Base-by-base conservation (phyloP, 2,888 invertebrate genomes). In the Dendrolimus houi region DNA sequence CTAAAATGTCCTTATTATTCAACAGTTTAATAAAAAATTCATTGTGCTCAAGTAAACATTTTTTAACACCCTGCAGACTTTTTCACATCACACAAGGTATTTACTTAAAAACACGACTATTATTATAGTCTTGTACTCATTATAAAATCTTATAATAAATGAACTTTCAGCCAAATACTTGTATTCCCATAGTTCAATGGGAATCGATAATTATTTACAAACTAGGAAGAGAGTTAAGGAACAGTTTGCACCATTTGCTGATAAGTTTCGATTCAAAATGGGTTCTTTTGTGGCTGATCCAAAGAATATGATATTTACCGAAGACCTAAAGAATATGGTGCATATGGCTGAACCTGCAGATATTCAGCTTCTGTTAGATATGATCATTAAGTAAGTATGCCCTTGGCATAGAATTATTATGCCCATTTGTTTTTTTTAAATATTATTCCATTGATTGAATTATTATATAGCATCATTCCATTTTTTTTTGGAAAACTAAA, bases 261-360 rank as follows among this genome's bases (percentile, higher is more conserved):
- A 94, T 0, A 93, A 93, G 62, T 96, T 96, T 76, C 91, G 92
- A 59, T 67, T 76, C 0, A 95, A 96, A 84, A 96, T 97, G 95
- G 78, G 70, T 10, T 92, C 94, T 57, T 94, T 93, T 75, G 83
- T 93, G 0, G 66, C 80, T 3, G 85, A 92, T 13, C 80, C 92
- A 0, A 92, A 92, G 61, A 93, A 92, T 65, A 93, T 96, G 92
- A 92, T 97, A 63, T 97, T 96, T 71, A 96, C 96, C 8, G 96
- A 96, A 84, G 97, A 97, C 81, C 83, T 97, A 10, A 96, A 96
- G 78, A 95, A 95, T 74, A 95, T 96, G 93, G 75, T 95, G 7
- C 94, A 96, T 72, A 77, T 96, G 57, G 92, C 93, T 2, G 92
- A 94, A 60, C 92, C 91, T 41, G 77, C 87, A 9, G 96, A 96